A percentile compares a stretch with the other conserved stretches of the same genome.
These are phyloP conservation scores for Pipistrellus nathusii DNA, from an alignment of 2,797 vertebrate genomes.

Conservation along the genomic window DNA sequence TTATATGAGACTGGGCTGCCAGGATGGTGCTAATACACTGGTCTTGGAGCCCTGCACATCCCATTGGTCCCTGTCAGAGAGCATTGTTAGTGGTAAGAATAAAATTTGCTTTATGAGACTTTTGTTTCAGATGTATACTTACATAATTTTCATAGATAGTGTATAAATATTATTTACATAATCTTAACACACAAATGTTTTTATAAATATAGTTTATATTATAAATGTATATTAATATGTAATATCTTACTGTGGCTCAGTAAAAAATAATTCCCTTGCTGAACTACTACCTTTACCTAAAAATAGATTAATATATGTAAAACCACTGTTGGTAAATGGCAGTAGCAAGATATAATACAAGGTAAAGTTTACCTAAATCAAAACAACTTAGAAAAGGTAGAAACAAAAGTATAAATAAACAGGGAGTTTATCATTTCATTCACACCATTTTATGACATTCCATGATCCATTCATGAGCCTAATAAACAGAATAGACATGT, in stretches of 20 bases:
- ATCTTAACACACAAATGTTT: neutral
- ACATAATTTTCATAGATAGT: neutral
- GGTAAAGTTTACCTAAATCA: conserved; percentile 5
- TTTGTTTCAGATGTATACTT: neutral
- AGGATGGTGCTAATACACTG: neutral
- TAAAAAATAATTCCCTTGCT: neutral
- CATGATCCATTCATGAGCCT: neutral
- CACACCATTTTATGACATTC: neutral
- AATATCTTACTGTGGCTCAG: neutral
- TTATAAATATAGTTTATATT: neutral
- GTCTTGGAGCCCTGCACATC: neutral
- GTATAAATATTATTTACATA: neutral
- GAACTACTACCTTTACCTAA: neutral
- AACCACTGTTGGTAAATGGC: neutral
- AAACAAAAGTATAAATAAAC: neutral
- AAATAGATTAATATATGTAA: neutral
- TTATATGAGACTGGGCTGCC: neutral
- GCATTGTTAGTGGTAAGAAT: neutral
- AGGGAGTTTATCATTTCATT: neutral
- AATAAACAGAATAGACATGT: neutral
- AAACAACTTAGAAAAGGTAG: neutral
- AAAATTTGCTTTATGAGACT: conserved; percentile 7
- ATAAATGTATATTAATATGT: neutral
- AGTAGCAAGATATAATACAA: neutral
- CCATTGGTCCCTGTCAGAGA: neutral